Evolutionary conservation across 1,140 invertebrate genomes (phyloP), one percentile per base, ranked within the genome.

Genomic region (Megalopta genalis): DNA sequence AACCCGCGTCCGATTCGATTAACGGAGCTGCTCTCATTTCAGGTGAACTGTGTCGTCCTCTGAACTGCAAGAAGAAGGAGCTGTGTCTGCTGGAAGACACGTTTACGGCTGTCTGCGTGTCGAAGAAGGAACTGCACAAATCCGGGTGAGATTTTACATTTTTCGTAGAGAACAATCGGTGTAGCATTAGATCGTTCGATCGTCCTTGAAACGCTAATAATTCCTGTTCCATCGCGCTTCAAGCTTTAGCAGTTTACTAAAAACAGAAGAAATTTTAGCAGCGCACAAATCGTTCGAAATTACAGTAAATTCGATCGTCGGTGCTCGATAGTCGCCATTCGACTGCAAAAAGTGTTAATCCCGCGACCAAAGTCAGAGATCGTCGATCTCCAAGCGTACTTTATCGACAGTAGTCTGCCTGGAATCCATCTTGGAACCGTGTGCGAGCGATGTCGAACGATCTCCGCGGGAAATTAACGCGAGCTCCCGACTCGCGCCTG

Each of bases 1-100:
- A 32, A 32, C 32, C 39, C 7, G 9, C 2, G 7, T 46, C 42
- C 42, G 42, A 3, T 46, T 46, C 21, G n/a, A 57, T 52, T 52
- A 21, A 57, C 54, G 5, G 7, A 57, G 5, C 7, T 16, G 0
- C 10, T 25, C 82, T 85, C 85, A 78, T 91, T 94, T 91, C 94
- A 98, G 97, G 96, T 94, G 96, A 97, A 90, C 94, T 98, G 74
- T 98, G 97, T 92, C 95, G 95, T 83, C 96, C 97, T 54, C 93
- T 98, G 81, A 96, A 97, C 85, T 98, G 97, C 92, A 97, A 97
- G 90, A 97, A 97, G 92, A 96, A 97, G 91, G 97, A 98, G 92
- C 94, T 97, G 63, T 98, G 97, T 91, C 91, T 98, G 37, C 92
- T 98, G 60, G 96, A 97, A 90, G 96, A 97, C 92, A 94, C 96